Conservation (phyloP, 2,113 vertebrate species). For the Cebus imitator region DNA sequence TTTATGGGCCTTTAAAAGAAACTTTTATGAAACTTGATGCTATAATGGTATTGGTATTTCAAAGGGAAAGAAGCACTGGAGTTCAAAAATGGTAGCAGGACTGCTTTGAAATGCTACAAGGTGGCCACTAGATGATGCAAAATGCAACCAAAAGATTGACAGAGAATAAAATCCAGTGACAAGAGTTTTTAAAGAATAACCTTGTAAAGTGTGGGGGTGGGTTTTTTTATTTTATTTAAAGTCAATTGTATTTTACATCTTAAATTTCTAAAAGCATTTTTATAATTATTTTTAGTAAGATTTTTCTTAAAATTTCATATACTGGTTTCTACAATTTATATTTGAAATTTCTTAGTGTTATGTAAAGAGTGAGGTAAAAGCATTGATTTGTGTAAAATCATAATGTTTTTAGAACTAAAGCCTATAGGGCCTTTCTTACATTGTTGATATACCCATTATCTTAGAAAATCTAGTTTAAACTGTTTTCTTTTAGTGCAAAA, state of each 20-base stretch:
- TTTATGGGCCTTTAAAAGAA: conserved; percentile 42
- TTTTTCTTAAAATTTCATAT: conserved; percentile 76
- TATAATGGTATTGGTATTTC: conserved; percentile 27
- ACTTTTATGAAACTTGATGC: conserved; percentile 48
- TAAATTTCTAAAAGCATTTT: conserved; percentile 74
- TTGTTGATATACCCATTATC: conserved; percentile 7
- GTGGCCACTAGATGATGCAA: conserved; percentile 39
- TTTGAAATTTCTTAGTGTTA: conserved; percentile 70
- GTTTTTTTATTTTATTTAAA: conserved; percentile 56
- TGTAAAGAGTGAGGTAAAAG: conserved; percentile 17
- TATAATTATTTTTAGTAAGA: conserved; percentile 77
- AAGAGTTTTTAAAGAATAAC: conserved; percentile 41
- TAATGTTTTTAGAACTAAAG: conserved; percentile 59
- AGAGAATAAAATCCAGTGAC: conserved; percentile 50
- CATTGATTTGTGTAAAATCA: conserved; percentile 51
- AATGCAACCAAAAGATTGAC: conserved; percentile 26
- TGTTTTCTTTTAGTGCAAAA: conserved; percentile 26
- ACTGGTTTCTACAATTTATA: conserved; percentile 71
- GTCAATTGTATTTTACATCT: conserved; percentile 70
- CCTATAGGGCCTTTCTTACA: conserved; percentile 28
- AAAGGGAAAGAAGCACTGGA: neutral
- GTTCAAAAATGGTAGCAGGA: conserved; percentile 24
- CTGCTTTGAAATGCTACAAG: conserved; percentile 47
- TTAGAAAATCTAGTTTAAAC: conserved; percentile 49
- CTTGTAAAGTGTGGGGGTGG: conserved; percentile 16